A percentile compares a stretch with the other conserved stretches of the same genome.
These are phyloP conservation scores for Aphidius colemani DNA, from an alignment of 2,888 invertebrate genomes.

Conservation along the genomic window DNA sequence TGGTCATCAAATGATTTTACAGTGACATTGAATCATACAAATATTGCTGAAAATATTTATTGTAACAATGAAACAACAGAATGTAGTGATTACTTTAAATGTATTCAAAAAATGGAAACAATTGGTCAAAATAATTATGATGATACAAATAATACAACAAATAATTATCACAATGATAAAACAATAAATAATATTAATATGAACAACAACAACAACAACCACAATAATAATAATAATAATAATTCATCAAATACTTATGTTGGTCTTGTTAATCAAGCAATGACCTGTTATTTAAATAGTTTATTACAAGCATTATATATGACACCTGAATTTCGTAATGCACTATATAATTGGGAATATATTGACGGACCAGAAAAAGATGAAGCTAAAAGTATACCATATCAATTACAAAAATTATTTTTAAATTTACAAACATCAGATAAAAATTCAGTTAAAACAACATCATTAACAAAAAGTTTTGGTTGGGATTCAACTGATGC, in stretches of 20 bases:
- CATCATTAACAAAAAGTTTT: conserved; percentile 83
- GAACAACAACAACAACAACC: too few species aligned
- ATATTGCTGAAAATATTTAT: too few species aligned
- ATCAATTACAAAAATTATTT: conserved; percentile 84
- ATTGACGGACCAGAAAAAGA: conserved; percentile 67
- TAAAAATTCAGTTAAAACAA: conserved; percentile 81
- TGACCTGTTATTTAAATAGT: conserved; percentile 92
- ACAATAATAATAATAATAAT: too few species aligned
- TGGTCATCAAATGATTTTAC: too few species aligned
- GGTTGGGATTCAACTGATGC: conserved; percentile 90
- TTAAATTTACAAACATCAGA: conserved; percentile 80
- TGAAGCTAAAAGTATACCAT: conserved; percentile 77
- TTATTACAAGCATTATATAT: conserved; percentile 85
- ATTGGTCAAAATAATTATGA: too few species aligned
- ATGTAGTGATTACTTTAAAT: too few species aligned
- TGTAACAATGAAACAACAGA: too few species aligned
- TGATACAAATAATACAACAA: too few species aligned
- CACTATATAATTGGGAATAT: conserved; percentile 82
- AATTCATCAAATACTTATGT: conserved; percentile 63
- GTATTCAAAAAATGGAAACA: too few species aligned
- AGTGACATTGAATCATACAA: too few species aligned
- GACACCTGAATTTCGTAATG: conserved; percentile 92
- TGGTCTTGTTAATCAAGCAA: conserved; percentile 86
- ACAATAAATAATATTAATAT: too few species aligned
- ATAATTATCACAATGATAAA: too few species aligned